Conservation (phyloP, 2,888 invertebrate species). For the Coenonympha arcania region DNA sequence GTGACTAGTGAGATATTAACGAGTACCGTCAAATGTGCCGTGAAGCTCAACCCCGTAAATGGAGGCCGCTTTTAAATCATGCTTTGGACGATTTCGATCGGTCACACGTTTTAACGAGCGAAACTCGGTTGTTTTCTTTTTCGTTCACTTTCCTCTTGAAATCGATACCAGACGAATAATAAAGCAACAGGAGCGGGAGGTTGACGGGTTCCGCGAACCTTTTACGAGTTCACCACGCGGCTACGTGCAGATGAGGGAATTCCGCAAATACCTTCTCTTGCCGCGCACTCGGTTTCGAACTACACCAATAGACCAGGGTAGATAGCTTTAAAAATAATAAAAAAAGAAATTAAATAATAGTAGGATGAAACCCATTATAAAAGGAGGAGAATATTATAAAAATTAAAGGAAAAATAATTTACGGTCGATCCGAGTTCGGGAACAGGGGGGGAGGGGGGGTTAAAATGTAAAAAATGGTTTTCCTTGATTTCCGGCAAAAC, state of each 20-base stretch:
- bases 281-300: no score
- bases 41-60: neutral
- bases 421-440: no score
- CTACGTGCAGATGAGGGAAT: constrained; percentile 20
- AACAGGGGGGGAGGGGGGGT: no score
- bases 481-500: no score
- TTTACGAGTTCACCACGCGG: constrained; percentile 15
- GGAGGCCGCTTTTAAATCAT: constrained; percentile 36
- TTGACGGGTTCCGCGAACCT: constrained; percentile 26
- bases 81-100: constrained; percentile 40
- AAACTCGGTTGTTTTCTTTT: constrained; percentile 24
- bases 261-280: constrained; percentile 9
- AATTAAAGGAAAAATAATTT: no score
- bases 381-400: no score
- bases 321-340: no score
- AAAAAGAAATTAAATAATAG: no score
- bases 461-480: no score
- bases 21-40: neutral
- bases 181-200: constrained; percentile 28
- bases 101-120: constrained; percentile 37
- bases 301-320: no score
- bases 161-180: constrained; percentile 48
- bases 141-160: constrained; percentile 33
- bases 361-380: no score
- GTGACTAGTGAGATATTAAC: neutral